Conservation (phyloP, 2,888 invertebrate species). For the Pandemis corylana region DNA sequence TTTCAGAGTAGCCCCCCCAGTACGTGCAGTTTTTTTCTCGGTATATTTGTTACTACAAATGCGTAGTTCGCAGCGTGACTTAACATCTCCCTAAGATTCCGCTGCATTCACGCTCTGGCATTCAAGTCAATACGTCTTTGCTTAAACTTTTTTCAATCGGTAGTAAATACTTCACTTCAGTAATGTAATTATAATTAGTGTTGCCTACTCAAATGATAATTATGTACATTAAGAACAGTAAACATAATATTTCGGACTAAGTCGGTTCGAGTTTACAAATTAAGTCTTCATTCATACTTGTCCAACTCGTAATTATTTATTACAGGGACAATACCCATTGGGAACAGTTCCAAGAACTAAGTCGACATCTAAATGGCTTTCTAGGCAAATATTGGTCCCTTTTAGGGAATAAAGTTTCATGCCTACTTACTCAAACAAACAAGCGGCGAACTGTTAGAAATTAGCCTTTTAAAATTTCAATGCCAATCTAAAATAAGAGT, state of each 20-base stretch:
- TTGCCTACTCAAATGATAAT: too few species aligned
- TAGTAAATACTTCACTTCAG: too few species aligned
- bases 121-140: too few species aligned
- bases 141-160: too few species aligned
- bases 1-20: too few species aligned
- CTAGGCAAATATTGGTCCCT: constrained; percentile 31
- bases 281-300: constrained; percentile 16
- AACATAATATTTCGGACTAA: constrained; percentile 8
- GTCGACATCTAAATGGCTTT: constrained; percentile 25
- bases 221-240: too few species aligned
- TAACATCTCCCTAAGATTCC: too few species aligned
- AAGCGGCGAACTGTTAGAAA: neutral
- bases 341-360: constrained; percentile 5
- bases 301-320: constrained; percentile 10
- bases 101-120: too few species aligned
- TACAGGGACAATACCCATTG: constrained; percentile 26
- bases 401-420: constrained; percentile 32
- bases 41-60: too few species aligned
- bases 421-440: neutral
- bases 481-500: neutral
- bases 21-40: too few species aligned
- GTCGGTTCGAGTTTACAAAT: constrained; percentile 33
- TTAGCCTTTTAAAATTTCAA: neutral
- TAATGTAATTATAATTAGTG: too few species aligned
- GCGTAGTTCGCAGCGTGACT: too few species aligned